These are phyloP conservation scores for Mylabris sibirica DNA, from an alignment of 2,888 invertebrate species.

Conservation along the genomic window DNA sequence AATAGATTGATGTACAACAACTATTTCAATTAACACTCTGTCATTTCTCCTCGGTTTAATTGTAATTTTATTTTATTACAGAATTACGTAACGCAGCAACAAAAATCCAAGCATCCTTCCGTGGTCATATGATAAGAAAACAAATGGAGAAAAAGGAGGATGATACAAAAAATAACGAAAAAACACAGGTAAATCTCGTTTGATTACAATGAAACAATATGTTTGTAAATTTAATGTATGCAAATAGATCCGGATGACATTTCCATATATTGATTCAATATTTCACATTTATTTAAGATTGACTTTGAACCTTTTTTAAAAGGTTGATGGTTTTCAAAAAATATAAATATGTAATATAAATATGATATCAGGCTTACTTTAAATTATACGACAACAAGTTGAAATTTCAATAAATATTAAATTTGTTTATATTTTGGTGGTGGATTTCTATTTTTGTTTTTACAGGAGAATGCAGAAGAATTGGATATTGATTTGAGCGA, in stretches of 20 bases:
- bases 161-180: conserved; percentile 42
- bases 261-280: not conserved
- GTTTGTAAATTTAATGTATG: not conserved
- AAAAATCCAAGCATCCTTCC: conserved; percentile 91
- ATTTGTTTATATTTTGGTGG: not conserved
- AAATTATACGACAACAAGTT: too few relatives aligned
- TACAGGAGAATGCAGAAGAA: conserved; percentile 66
- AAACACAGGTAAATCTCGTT: conserved; percentile 33
- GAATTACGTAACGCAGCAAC: conserved; percentile 85
- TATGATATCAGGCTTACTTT: too few relatives aligned
- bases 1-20: conserved; percentile 30
- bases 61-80: conserved; percentile 58
- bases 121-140: conserved; percentile 88
- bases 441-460: conserved; percentile 10
- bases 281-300: not conserved
- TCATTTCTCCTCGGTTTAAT: not conserved
- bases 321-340: not conserved
- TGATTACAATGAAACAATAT: not conserved
- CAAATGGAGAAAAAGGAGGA: conserved; percentile 61
- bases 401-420: too few relatives aligned
- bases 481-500: conserved; percentile 86
- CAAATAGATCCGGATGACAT: not conserved
- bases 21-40: not conserved
- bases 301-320: not conserved
- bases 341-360: too few relatives aligned